These are phyloP conservation scores for Aselliscus stoliczkanus DNA, from an alignment of 2,797 vertebrate species.

Conservation along the genomic window DNA sequence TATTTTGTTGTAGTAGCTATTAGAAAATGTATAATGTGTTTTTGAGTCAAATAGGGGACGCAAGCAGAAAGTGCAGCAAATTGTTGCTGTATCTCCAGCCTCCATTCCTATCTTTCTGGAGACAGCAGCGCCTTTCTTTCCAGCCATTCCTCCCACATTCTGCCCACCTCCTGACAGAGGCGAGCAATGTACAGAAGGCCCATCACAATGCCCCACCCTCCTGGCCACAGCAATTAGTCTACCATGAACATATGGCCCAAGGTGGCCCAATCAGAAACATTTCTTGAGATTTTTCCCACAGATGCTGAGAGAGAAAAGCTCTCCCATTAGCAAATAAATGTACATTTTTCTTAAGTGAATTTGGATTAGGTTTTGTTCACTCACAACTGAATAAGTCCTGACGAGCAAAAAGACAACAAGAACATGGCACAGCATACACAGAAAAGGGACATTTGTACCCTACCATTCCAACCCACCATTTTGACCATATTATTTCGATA, in stretches of 20 bases:
- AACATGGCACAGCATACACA: neutral
- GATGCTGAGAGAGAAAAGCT: neutral
- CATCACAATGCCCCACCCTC: neutral
- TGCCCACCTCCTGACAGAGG: rapidly evolving
- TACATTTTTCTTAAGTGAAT: neutral
- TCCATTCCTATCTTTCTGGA: neutral
- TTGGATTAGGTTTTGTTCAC: neutral
- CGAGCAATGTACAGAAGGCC: neutral
- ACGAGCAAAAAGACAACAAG: neutral
- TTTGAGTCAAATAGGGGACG: neutral
- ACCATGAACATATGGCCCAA: neutral
- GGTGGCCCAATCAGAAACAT: neutral
- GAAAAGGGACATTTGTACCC: neutral
- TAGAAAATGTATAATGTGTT: neutral
- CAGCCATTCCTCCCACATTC: rapidly evolving
- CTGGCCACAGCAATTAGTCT: neutral
- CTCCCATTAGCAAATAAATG: neutral
- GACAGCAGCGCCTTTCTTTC: neutral
- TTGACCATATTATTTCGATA: neutral
- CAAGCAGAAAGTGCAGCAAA: neutral
- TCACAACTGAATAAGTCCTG: neutral
- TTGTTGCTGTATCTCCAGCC: rapidly evolving
- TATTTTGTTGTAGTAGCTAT: neutral
- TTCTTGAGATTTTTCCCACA: neutral
- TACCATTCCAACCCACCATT: neutral